Percentiles rank a stretch among this genome's conserved stretches.
Evolutionary conservation across 2,797 vertebrate species (phyloP).

Genomic region (Melanotaenia pygmaea): DNA sequence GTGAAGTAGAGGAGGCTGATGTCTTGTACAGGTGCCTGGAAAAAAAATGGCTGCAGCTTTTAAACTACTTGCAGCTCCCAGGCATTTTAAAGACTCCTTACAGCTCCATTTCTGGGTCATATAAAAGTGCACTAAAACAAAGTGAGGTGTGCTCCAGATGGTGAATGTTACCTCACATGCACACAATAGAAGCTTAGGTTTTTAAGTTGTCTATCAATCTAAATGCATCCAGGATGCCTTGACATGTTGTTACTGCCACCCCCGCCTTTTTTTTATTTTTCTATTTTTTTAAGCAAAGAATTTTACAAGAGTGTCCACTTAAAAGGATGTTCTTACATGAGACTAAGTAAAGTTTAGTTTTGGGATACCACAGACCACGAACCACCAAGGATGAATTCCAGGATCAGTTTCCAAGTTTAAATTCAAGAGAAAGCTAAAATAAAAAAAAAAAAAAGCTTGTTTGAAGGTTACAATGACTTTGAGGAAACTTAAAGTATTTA

Average conservation of each 20-base stretch:
- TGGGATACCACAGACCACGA: constrained; percentile 30
- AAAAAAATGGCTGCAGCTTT: constrained; percentile 46
- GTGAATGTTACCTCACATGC: constrained; percentile 50
- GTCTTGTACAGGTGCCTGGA: constrained; percentile 70
- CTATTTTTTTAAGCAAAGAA: constrained; percentile 13
- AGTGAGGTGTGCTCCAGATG: constrained; percentile 75
- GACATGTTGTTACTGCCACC: constrained; percentile 1
- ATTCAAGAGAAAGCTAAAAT: constrained; percentile 35
- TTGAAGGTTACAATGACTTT: constrained; percentile 30
- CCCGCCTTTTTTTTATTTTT: too few relatives aligned
- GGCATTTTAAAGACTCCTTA: constrained; percentile 72
- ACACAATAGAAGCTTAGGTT: constrained; percentile 35
- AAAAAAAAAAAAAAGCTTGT: constrained; percentile 18
- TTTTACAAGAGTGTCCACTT: constrained; percentile 55
- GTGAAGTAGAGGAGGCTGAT: constrained; percentile 48
- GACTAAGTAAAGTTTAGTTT: constrained; percentile 30
- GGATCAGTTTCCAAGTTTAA: constrained; percentile 27
- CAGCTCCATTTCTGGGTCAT: constrained; percentile 73
- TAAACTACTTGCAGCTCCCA: constrained; percentile 32
- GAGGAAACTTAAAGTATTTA: constrained; percentile 20
- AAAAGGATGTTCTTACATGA: constrained; percentile 13
- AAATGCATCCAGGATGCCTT: constrained; percentile 38
- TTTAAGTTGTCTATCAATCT: constrained; percentile 39
- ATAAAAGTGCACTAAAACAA: constrained; percentile 74
- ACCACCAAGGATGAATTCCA: constrained; percentile 11